Base-by-base conservation (phyloP, 1,140 invertebrate genomes). In the Zaprionus davidi region DNA sequence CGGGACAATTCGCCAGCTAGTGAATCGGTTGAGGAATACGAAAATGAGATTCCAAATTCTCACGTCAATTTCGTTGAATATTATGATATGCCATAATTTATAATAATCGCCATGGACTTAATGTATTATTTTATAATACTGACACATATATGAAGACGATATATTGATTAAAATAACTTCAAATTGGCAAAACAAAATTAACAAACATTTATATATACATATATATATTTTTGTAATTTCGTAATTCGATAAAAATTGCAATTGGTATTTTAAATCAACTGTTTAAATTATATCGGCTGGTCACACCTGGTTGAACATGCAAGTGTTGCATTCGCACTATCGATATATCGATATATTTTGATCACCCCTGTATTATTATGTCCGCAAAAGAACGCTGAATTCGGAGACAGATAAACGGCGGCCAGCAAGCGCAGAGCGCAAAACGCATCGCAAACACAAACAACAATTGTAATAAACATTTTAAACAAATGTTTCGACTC, bases 371-470 rank as follows among this genome's bases (percentile, higher is more conserved):
- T 5, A 2, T 17, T 28, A 17, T 7, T 15, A 26, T 13, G 38
- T 15, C 15, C 31, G 57, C 3, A 49, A 60, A 51, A 69, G 57
- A 53, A 58, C 38, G 63, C 62, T 71, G 60, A 12, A 34, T 69
- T 69, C 24, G 38, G 36, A 36, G 20, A 57, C 53, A 68, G 38
- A 68, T 53, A 20, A 69, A 69, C 44, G 56, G 73, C 73, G 62
- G 69, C 60, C 26, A 46, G 59, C 73, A 65, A 65, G 68, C 62
- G 73, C 68, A 69, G 68, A 71, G 60, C 53, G 69, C 49, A 64
- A 70, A 64, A 38, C 73, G 73, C 56, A 65, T 12, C 60, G 12
- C 34, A 44, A 38, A 34, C 67, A 75, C 31, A 20, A 38, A 58
- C 31, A 73, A 58, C 41, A 71, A 20, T 20, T 44, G 15, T 31